Evolutionary conservation across 2,888 invertebrate genomes (phyloP).

Genomic region (Syrista parreyssii): DNA sequence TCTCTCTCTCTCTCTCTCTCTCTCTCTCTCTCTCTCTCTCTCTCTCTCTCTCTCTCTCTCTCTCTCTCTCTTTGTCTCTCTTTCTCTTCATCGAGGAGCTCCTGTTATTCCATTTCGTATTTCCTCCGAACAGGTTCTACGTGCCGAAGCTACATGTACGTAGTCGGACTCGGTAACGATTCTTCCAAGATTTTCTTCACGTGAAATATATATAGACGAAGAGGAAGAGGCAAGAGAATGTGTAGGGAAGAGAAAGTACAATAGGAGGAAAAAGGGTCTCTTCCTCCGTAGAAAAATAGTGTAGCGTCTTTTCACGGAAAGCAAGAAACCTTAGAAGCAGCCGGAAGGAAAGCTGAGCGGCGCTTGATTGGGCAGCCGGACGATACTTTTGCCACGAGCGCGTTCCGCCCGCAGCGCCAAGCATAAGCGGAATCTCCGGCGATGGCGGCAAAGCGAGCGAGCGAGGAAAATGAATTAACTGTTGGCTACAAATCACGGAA

Average conservation of each 20-base stretch:
- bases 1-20: too few relatives aligned
- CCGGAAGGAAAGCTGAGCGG: slow-evolving; percentile 24
- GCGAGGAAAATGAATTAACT: slow-evolving; percentile 48
- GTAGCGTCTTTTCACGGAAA: slow-evolving; percentile 12
- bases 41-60: not conserved
- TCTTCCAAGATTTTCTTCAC: not conserved
- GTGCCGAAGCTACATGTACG: too few relatives aligned
- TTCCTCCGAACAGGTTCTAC: too few relatives aligned
- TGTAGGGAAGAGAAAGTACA: too few relatives aligned
- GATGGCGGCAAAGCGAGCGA: slow-evolving; percentile 20
- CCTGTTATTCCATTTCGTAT: too few relatives aligned
- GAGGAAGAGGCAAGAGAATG: not conserved
- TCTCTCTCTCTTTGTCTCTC: too few relatives aligned
- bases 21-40: too few relatives aligned
- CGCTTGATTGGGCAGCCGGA: slow-evolving; percentile 13
- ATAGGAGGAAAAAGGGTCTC: too few relatives aligned
- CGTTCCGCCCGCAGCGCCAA: too few relatives aligned
- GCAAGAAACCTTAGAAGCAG: slow-evolving; percentile 16
- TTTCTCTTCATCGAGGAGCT: not conserved
- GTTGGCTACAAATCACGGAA: slow-evolving; percentile 45
- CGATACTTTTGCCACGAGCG: not conserved
- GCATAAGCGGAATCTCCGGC: not conserved
- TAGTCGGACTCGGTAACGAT: too few relatives aligned
- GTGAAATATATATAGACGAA: not conserved
- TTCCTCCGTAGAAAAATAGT: not conserved